phyloP scores from a whole-genome alignment of 2,113 vertebrate species.

The Triplophysa tibetana region DNA sequence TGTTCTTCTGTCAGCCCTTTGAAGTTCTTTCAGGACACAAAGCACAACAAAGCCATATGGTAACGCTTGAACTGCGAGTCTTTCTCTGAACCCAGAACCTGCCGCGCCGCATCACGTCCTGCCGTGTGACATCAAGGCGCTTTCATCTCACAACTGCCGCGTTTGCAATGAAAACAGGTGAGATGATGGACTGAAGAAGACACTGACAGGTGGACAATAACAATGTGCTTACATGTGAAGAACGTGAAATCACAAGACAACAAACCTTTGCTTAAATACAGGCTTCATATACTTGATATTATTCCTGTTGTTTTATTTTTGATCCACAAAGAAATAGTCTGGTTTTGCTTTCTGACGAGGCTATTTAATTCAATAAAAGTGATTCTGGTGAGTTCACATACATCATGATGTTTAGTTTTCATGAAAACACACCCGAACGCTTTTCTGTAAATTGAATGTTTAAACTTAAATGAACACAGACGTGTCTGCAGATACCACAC shows the following conservation, averaged over 20 bases:
- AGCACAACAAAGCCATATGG: slow-evolving; percentile 33
- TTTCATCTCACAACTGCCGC: slow-evolving; percentile 62
- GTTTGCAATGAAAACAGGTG: slow-evolving; percentile 64
- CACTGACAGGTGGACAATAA: slow-evolving; percentile 38
- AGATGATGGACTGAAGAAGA: slow-evolving; percentile 28
- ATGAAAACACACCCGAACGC: no score
- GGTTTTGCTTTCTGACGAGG: no score
- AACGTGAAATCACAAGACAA: no score
- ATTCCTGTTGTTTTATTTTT: no score
- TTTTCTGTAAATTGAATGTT: slow-evolving; percentile 34
- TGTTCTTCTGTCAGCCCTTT: slow-evolving; percentile 13
- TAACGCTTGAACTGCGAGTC: slow-evolving; percentile 46
- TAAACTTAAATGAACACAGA: background rate
- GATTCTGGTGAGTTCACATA: no score
- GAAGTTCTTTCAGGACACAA: slow-evolving; percentile 25
- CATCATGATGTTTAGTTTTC: no score
- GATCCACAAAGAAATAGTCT: no score
- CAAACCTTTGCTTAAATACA: no score
- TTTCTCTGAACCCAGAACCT: slow-evolving; percentile 61
- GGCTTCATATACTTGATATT: no score
- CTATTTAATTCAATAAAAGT: no score
- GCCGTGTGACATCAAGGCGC: slow-evolving; percentile 49
- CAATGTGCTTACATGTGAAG: no score
- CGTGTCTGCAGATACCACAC: slow-evolving; percentile 8
- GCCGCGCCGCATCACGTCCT: slow-evolving; percentile 51